Conservation (phyloP, 2,113 vertebrate species). For the Corydoras sp. region DNA sequence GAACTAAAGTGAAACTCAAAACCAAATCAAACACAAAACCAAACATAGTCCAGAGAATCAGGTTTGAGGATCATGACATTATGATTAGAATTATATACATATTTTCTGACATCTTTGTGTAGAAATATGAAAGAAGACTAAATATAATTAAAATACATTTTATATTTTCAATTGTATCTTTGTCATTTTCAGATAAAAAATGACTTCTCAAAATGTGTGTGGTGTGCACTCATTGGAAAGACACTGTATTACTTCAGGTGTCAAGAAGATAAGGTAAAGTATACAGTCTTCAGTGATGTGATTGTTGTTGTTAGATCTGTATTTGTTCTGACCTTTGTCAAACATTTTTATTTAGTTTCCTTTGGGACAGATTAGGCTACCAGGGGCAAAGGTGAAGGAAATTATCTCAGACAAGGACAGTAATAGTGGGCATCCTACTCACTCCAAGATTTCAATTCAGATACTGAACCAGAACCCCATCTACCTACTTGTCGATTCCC, state of each 20-base stretch:
- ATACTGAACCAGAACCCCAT: slow-evolving; percentile 85
- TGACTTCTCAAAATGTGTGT: slow-evolving; percentile 91
- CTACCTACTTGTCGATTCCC: slow-evolving; percentile 84
- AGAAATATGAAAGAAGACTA: too few relatives aligned
- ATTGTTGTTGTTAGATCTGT: neutral
- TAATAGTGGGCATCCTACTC: slow-evolving; percentile 73
- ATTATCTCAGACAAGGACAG: slow-evolving; percentile 84
- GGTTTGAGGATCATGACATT: too few relatives aligned
- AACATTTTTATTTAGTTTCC: slow-evolving; percentile 73
- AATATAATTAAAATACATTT: too few relatives aligned
- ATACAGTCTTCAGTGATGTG: neutral
- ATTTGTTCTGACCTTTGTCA: neutral
- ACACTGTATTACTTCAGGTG: slow-evolving; percentile 89
- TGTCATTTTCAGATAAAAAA: slow-evolving; percentile 80
- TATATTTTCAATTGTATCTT: neutral
- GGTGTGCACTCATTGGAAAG: slow-evolving; percentile 87
- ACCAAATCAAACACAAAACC: too few relatives aligned
- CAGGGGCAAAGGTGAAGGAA: slow-evolving; percentile 88
- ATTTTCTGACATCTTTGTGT: too few relatives aligned
- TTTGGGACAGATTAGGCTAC: slow-evolving; percentile 90
- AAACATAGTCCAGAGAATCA: too few relatives aligned
- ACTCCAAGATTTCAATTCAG: slow-evolving; percentile 80
- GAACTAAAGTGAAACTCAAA: too few relatives aligned
- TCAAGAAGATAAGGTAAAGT: slow-evolving; percentile 88
- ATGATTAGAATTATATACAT: too few relatives aligned